Percentiles rank a stretch among this genome's conserved stretches.
Evolutionary conservation across 1,140 invertebrate genomes (phyloP).

Genomic region (Antheraea mylitta): DNA sequence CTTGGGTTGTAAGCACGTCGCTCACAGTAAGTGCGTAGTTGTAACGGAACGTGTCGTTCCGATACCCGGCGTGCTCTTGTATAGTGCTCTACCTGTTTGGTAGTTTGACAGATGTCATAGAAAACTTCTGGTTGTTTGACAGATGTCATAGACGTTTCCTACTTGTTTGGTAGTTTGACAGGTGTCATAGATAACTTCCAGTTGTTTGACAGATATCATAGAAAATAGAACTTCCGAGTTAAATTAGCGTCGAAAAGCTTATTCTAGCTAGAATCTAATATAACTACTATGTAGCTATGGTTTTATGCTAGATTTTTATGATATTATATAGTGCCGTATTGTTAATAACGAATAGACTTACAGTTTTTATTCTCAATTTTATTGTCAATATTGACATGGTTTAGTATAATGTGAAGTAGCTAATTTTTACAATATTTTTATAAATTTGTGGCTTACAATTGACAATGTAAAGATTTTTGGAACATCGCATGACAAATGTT

Average conservation of each 20-base stretch:
- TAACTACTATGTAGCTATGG: not conserved
- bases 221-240: not conserved
- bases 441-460: not conserved
- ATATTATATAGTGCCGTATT: no score
- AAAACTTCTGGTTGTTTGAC: slow-evolving; percentile 4
- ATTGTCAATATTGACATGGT: no score
- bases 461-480: not conserved
- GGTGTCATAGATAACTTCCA: slow-evolving; percentile 7
- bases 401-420: not conserved
- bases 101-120: slow-evolving; percentile 9
- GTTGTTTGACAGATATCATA: slow-evolving; percentile 9
- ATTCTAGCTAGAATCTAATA: not conserved
- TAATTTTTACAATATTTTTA: not conserved
- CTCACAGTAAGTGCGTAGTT: slow-evolving; percentile 79
- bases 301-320: not conserved
- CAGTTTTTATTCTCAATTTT: no score
- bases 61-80: not conserved
- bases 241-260: not conserved
- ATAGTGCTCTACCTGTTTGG: not conserved
- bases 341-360: no score
- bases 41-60: slow-evolving; percentile 17
- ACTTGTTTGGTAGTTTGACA: not conserved
- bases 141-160: slow-evolving; percentile 8
- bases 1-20: slow-evolving; percentile 78
- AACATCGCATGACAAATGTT: not conserved